phyloP scores from a whole-genome alignment of 2,888 invertebrate species.

The Ceramica pisi region DNA sequence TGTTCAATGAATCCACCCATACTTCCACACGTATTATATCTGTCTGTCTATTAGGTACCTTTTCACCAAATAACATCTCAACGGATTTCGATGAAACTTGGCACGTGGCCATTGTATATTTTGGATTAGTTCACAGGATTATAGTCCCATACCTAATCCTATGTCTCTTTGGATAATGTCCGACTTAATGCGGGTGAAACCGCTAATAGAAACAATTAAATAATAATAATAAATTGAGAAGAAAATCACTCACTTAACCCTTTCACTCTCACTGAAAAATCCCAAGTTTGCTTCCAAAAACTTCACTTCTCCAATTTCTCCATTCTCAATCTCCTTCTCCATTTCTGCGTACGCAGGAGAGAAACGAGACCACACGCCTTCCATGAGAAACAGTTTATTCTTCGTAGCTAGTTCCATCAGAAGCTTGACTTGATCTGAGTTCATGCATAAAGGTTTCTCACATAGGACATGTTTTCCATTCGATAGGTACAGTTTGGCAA shows the following conservation, averaged over 20 bases:
- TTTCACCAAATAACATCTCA: no score
- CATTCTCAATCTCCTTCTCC: conserved; percentile 92
- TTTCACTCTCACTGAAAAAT: conserved; percentile 85
- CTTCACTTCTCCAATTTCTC: conserved; percentile 93
- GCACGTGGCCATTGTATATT: no score
- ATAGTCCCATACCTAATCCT: no score
- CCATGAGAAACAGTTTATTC: conserved; percentile 95
- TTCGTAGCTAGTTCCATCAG: conserved; percentile 93
- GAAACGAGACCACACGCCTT: conserved; percentile 97
- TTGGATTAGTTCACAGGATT: no score
- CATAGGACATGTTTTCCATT: conserved; percentile 96
- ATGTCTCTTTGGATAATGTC: no score
- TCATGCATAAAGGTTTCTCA: conserved; percentile 97
- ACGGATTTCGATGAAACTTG: no score
- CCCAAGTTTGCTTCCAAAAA: conserved; percentile 94
- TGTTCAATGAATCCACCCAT: no score
- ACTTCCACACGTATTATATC: no score
- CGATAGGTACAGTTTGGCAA: conserved; percentile 93
- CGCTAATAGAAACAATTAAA: neutral
- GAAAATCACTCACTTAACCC: conserved; percentile 73
- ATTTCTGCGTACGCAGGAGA: conserved; percentile 94
- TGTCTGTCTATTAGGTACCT: no score
- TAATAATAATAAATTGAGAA: neutral
- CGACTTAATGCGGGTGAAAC: no score
- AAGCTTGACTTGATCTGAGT: conserved; percentile 93